Conservation (phyloP, 2,113 vertebrate genomes). For the Circaetus gallicus region DNA sequence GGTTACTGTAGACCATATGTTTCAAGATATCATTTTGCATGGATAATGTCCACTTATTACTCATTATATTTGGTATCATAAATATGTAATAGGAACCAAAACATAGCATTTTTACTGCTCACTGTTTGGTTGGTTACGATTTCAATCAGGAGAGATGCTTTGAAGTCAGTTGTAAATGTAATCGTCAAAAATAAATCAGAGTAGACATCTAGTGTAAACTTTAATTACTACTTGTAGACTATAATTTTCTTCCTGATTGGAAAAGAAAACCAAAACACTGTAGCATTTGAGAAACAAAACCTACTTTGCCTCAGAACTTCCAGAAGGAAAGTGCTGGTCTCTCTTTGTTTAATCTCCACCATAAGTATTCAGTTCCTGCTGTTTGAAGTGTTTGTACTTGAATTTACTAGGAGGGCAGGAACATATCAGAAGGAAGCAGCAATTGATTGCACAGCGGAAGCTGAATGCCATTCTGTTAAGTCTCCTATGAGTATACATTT, state of each 20-base stretch:
- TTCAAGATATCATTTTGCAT: neutral
- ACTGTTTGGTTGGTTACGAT: neutral
- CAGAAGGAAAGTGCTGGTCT: neutral
- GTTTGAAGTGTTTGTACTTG: neutral
- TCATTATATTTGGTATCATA: neutral
- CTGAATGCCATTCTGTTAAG: neutral
- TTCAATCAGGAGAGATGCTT: neutral
- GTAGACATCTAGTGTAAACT: neutral
- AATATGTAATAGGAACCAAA: neutral
- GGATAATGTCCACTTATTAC: neutral
- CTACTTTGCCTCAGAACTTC: neutral
- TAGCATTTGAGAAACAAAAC: neutral
- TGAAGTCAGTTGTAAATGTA: neutral
- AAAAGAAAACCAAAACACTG: neutral
- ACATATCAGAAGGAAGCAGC: neutral
- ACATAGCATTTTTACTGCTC: neutral
- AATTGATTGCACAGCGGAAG: neutral
- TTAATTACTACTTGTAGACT: neutral
- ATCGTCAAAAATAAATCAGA: neutral
- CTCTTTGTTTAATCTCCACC: neutral
- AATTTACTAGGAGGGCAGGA: neutral
- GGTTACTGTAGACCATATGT: neutral
- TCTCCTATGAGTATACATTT: neutral
- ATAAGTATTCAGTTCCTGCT: neutral
- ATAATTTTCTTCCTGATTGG: neutral